Base-by-base conservation (phyloP, 2,888 invertebrate species). In the Ephialtes manifestator region DNA sequence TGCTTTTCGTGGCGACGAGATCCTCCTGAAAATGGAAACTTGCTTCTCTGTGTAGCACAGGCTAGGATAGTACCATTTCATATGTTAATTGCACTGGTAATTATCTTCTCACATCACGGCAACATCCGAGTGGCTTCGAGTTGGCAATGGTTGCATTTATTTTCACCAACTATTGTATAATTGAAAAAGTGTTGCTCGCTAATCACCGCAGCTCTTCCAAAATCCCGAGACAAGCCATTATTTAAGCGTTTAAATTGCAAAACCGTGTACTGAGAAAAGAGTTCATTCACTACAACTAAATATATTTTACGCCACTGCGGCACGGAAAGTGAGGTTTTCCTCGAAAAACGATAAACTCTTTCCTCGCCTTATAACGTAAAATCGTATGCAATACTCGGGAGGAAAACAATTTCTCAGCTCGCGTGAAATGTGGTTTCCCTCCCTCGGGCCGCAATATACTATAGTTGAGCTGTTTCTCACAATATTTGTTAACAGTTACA, bases 11-110 rank as follows among this genome's bases (percentile, higher is more conserved):
- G 83, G 75, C 70, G 48, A 76, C 35, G 83, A 68, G 60, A 75
- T 35, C n/a, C 53, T 68, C n/a, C 63, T 53, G 68, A 70, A 79
- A 85, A 78, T 55, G 63, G 46, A 75, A 79, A 67, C 60, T 35
- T 35, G 48, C 65, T 67, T 15, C 46, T 20, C 31, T 28, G 5
- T 13, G n/a, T 43, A 35, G n/a, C 31, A 43, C 60, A 24, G 28
- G 43, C 18, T 18, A 39, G 51, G 60, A 35, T 71, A 58, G 72
- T 77, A 67, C 67, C 78, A 84, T 84, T 82, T 75, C 72, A 31
- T 76, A 77, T 80, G 83, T 83, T 85, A 85, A 85, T 85, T 80
- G 77, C 83, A 18, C 18, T 24, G 60, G 79, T 80, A 83, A 85
- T 85, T 85, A 85, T 80, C 79, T 82, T 76, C 79, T 78, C 78